Percentiles rank a stretch among this genome's conserved stretches.
Evolutionary conservation across 2,888 invertebrate species (phyloP).

Genomic region (Idaea biselata): DNA sequence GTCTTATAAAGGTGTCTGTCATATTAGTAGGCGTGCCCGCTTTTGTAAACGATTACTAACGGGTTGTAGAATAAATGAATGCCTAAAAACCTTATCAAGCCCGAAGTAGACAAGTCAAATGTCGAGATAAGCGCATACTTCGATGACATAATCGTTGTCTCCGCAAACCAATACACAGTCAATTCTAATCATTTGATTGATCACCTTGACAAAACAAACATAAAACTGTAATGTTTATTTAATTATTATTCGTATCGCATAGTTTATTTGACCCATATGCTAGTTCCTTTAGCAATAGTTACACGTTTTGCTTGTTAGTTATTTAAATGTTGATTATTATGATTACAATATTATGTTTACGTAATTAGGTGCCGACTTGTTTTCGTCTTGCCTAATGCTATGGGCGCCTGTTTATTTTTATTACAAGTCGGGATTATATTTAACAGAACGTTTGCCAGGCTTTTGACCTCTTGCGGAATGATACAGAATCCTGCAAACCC

Average conservation of each 20-base stretch:
- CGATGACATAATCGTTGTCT: background rate
- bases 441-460: background rate
- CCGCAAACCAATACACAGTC: background rate
- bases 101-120: background rate
- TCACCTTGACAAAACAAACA: conserved; percentile 26
- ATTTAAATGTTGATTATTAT: conserved; percentile 28
- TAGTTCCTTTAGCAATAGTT: conserved; percentile 29
- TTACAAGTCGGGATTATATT: background rate
- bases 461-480: background rate
- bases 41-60: background rate
- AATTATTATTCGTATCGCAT: conserved; percentile 33
- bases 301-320: conserved; percentile 29
- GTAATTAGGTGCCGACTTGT: conserved; percentile 15
- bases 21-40: background rate
- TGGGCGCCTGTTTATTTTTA: background rate
- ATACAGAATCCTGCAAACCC: background rate
- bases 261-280: conserved; percentile 40
- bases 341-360: conserved; percentile 18
- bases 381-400: conserved; percentile 4
- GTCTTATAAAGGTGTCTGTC: conserved; percentile 1
- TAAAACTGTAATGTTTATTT: conserved; percentile 23
- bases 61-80: background rate
- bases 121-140: background rate
- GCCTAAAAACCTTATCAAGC: background rate
- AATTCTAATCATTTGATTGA: conserved; percentile 29